These are phyloP conservation scores for Chaetops frenatus DNA, from an alignment of 2,113 vertebrate species.

Conservation along the genomic window DNA sequence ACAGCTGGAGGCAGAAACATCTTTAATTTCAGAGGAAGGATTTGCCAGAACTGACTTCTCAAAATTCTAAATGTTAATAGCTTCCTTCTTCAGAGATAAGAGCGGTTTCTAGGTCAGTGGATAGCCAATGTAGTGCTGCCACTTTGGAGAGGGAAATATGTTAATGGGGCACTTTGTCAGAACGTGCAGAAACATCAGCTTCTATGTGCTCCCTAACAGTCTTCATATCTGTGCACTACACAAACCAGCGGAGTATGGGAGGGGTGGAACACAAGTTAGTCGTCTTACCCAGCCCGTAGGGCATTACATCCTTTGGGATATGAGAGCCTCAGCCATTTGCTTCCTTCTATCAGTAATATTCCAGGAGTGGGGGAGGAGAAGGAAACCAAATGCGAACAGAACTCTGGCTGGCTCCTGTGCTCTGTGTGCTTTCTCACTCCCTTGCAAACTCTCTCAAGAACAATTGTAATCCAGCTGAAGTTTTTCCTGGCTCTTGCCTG, in stretches of 20 bases:
- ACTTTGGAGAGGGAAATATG: background rate
- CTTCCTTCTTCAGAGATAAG: background rate
- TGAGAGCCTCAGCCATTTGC: background rate
- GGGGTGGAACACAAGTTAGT: background rate
- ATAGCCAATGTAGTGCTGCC: background rate
- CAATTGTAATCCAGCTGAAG: slow-evolving; percentile 26
- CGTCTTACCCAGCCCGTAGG: fast-evolving
- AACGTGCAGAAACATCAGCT: background rate
- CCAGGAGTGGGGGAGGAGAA: background rate
- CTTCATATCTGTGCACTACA: background rate
- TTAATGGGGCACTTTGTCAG: background rate
- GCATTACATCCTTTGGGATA: background rate
- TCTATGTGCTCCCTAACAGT: background rate
- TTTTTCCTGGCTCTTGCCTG: slow-evolving; percentile 21
- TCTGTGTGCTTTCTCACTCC: background rate
- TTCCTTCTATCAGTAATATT: background rate
- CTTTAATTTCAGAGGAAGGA: background rate
- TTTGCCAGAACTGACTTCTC: background rate
- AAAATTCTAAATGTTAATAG: background rate
- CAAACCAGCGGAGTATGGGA: background rate
- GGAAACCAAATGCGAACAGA: background rate
- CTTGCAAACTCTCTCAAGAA: slow-evolving; percentile 19
- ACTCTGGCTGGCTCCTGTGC: background rate
- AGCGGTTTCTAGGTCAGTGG: background rate
- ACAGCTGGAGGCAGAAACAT: slow-evolving; percentile 5